Base-by-base conservation (phyloP, 1,140 invertebrate species). In the Cecropterus lyciades region DNA sequence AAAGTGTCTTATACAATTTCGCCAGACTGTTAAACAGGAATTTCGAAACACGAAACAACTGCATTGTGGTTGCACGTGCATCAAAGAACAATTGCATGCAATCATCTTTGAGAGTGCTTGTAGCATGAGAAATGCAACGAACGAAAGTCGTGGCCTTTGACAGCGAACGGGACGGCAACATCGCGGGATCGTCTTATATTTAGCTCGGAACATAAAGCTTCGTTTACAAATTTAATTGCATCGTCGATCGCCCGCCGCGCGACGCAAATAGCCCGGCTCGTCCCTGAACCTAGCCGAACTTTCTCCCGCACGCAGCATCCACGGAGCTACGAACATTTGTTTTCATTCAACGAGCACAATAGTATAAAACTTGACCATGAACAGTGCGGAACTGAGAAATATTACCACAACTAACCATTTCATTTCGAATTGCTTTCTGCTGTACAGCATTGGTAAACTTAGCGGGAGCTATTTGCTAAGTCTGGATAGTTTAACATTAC, bases 221-320 rank as follows among this genome's bases (percentile, higher is more conserved):
- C 79, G 84, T 78, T 87, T 88, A 85, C 87, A 85, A 85, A 85
- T 90, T 88, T 89, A 90, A 90, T 92, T 89, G 89, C 89, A 90
- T 85, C 83, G 85, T 72, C 83, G 84, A 88, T 92, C 87, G 89
- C 80, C 84, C 79, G 86, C 85, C 80, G 75, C 75, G 85, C 73
- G 82, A 81, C 87, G 79, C 73, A 90, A 90, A 92, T 92, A 92
- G 81, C 84, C 69, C 73, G 67, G 65, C 68, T 72, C 83, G 89
- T 79, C 87, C 89, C 81, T 92, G 89, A 92, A 92, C 87, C 87
- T 87, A 84, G 53, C 78, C 79, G 81, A 86, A 90, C 89, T 89
- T 90, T 89, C 87, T 89, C 85, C 37, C 72, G 30, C 42, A 52
- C 60, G 49, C 65, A 46, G 17, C 15, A 55, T 51, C 27, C 43